Evolutionary conservation across 2,888 invertebrate genomes (phyloP).

Genomic region (Pachycephus smyrnensis): DNA sequence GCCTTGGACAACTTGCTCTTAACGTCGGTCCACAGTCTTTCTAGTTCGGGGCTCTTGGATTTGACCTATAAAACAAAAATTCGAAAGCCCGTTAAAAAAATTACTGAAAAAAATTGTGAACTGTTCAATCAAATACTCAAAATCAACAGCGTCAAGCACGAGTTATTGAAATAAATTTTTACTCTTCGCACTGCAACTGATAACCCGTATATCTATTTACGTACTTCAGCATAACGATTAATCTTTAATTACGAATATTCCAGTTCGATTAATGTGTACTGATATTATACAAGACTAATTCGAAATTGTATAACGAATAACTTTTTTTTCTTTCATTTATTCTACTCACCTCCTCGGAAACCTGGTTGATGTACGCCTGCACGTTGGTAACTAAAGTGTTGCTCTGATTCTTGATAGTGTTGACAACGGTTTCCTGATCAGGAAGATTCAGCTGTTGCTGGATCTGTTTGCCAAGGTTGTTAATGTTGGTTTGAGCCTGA

Average conservation of each 20-base stretch:
- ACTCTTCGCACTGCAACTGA: no score
- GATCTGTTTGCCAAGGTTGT: slow-evolving; percentile 48
- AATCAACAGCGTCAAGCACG: not conserved
- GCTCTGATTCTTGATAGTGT: slow-evolving; percentile 51
- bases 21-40: slow-evolving; percentile 50
- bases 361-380: slow-evolving; percentile 45
- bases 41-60: slow-evolving; percentile 57
- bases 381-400: slow-evolving; percentile 45
- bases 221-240: not conserved
- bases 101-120: not conserved
- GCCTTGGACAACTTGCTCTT: slow-evolving; percentile 50
- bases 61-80: slow-evolving; percentile 48
- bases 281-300: not conserved
- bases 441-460: slow-evolving; percentile 50
- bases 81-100: slow-evolving; percentile 11
- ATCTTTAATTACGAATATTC: no score
- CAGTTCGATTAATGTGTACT: not conserved
- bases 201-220: not conserved
- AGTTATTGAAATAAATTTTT: not conserved
- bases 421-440: slow-evolving; percentile 46
- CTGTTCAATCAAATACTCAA: not conserved
- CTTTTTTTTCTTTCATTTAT: not conserved
- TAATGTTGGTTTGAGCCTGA: slow-evolving; percentile 50
- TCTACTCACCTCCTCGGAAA: slow-evolving; percentile 49
- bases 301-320: not conserved